phyloP scores from a whole-genome alignment of 2,797 vertebrate species.

The Syncerus caffer region DNA sequence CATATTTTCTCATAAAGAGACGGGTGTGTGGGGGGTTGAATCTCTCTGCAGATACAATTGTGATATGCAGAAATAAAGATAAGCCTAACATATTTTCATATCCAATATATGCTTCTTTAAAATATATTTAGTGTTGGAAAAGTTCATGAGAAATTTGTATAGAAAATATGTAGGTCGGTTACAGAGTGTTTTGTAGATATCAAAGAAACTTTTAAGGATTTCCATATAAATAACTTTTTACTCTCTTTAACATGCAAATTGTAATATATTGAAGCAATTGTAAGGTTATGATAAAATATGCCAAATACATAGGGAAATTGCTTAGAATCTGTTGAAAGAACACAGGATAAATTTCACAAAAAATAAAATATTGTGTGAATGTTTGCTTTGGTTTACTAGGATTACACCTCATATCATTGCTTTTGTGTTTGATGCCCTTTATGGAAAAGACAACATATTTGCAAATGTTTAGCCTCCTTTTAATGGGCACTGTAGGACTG shows the following conservation, averaged over 20 bases:
- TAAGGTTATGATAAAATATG: background rate
- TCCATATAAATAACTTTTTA: background rate
- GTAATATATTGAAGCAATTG: background rate
- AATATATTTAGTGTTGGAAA: background rate
- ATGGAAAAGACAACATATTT: background rate
- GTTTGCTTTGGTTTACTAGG: background rate
- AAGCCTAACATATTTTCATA: background rate
- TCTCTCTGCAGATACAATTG: background rate
- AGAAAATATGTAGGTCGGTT: background rate
- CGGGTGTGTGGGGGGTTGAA: background rate
- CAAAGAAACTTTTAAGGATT: background rate
- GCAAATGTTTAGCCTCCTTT: background rate
- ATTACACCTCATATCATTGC: background rate
- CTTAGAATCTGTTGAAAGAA: background rate
- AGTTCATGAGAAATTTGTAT: background rate
- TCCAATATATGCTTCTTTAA: background rate
- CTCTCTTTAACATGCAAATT: background rate
- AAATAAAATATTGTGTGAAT: background rate
- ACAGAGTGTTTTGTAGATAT: background rate
- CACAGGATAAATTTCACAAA: background rate
- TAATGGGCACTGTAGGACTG: background rate
- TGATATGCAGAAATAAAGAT: background rate
- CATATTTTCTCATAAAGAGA: background rate
- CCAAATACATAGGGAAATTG: background rate
- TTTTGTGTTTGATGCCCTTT: background rate